Evolutionary conservation across 2,888 invertebrate genomes (phyloP), one percentile per base, ranked within the genome.

Genomic region (Cerceris rybyensis): DNA sequence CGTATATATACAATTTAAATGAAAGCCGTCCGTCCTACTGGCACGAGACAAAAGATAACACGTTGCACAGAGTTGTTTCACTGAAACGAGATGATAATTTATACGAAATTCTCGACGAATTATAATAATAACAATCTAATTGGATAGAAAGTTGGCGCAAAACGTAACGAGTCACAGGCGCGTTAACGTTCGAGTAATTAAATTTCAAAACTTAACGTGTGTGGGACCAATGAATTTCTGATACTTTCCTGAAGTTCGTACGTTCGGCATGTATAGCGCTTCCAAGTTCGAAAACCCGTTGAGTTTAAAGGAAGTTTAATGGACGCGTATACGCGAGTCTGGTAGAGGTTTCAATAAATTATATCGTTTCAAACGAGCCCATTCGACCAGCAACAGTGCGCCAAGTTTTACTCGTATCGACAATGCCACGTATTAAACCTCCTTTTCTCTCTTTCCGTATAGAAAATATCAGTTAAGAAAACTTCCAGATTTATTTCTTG

Each of bases 161-260:
- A 79, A 74, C 74, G 77, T 79, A 63, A 54, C 73, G 66, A 46
- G 28, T 52, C 65, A 42, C 54, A 58, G 9, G 39, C 14, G 13
- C 8, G 66, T 70, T 75, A 75, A 78, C 28, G 13, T 17, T 67
- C 43, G 74, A 49, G 66, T 70, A 67, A 78, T 78, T 75, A 70
- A 65, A 60, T 74, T 67, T 17, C 39, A 0, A 7, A 63, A 61
- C 60, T 78, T 65, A 28, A 4, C 28, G 28, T 46, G 13, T 14
- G 14, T 6, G 69, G 46, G 66, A 74, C 78, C 66, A 67, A 70
- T 73, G 65, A 78, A 73, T 74, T 66, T 70, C 74, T 73, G 57
- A 43, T 65, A 66, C 69, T 68, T 76, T 54, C 17, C 55, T 7
- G 7, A 59, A 59, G 42, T 59, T 59, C 59, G n/a, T n/a, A 8